Conservation (phyloP, 2,888 invertebrate genomes). For the Melipona beecheii region DNA sequence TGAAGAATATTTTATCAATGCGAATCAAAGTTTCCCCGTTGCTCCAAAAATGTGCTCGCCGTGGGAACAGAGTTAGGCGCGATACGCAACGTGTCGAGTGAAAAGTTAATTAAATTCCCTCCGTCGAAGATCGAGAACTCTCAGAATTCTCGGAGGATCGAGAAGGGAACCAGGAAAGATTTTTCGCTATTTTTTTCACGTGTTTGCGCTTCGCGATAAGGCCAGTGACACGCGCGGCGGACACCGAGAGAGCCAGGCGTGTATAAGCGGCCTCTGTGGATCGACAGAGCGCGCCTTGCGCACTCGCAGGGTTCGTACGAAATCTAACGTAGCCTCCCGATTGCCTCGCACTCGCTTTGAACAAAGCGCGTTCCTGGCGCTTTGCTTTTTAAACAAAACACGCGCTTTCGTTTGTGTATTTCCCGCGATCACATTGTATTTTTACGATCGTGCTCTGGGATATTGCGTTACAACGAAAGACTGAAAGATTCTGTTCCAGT, state of each 20-base stretch:
- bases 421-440: too few species aligned
- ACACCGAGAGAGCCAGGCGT: slow-evolving; percentile 56
- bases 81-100: background rate
- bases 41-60: too few species aligned
- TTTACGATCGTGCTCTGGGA: too few species aligned
- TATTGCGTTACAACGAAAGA: too few species aligned
- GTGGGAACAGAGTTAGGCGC: too few species aligned
- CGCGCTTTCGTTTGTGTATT: too few species aligned
- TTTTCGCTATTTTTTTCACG: background rate
- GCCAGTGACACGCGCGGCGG: slow-evolving; percentile 51
- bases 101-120: slow-evolving; percentile 7
- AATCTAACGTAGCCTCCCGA: background rate
- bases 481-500: too few species aligned
- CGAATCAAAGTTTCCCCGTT: too few species aligned
- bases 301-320: slow-evolving; percentile 18
- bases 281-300: slow-evolving; percentile 37
- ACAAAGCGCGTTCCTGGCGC: too few species aligned
- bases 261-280: slow-evolving; percentile 59
- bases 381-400: too few species aligned
- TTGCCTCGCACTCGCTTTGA: background rate
- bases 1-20: too few species aligned
- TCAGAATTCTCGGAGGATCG: background rate
- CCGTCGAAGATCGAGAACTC: background rate
- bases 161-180: background rate
- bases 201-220: slow-evolving; percentile 45